phyloP scores from a whole-genome alignment of 1,140 invertebrate species.

The Hestina assimilis region DNA sequence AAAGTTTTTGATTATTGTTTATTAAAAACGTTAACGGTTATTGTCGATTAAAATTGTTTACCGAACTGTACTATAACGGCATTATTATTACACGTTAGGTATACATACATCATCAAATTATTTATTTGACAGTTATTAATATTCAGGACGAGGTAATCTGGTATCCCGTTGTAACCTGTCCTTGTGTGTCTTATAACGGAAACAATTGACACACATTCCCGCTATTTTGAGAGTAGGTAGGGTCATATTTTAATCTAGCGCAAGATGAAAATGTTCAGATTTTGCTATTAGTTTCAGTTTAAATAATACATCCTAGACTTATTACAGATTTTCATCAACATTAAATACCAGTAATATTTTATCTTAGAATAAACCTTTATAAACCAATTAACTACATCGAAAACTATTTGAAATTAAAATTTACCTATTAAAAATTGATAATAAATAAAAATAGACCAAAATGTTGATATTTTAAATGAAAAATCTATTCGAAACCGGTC shows the following conservation, averaged over 20 bases:
- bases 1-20: background rate
- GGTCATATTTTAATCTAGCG: background rate
- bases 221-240: background rate
- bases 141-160: constrained; percentile 54
- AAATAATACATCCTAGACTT: too few relatives aligned
- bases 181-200: constrained; percentile 37
- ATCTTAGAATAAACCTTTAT: too few relatives aligned
- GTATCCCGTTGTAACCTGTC: constrained; percentile 45
- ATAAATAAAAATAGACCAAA: too few relatives aligned
- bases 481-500: background rate
- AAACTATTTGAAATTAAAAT: too few relatives aligned
- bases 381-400: too few relatives aligned
- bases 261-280: background rate
- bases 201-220: constrained; percentile 15
- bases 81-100: constrained; percentile 21
- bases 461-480: background rate
- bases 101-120: constrained; percentile 18
- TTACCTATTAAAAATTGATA: too few relatives aligned
- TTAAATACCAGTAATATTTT: too few relatives aligned
- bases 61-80: background rate
- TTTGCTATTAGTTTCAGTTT: too few relatives aligned
- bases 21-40: background rate
- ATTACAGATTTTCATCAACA: too few relatives aligned
- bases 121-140: constrained; percentile 54
- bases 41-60: background rate